Evolutionary conservation across 2,888 invertebrate species (phyloP).

Genomic region (Dicranocentrus wangi): DNA sequence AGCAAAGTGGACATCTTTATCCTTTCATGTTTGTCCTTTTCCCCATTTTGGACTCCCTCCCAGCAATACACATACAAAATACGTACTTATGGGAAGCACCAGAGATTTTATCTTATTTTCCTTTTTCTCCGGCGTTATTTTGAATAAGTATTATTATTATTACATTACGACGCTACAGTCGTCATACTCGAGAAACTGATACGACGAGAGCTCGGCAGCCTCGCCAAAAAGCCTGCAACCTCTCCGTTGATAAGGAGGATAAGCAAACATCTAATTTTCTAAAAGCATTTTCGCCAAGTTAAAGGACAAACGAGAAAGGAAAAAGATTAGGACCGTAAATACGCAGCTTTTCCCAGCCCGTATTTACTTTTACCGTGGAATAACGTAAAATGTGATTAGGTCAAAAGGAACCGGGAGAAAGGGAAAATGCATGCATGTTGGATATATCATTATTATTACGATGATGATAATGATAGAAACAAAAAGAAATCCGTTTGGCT

Average conservation of each 20-base stretch:
- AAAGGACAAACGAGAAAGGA: constrained; percentile 17
- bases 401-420: neutral
- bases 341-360: neutral
- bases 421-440: constrained; percentile 17
- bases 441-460: constrained; percentile 44
- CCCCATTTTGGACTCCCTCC: neutral
- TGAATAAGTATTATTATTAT: constrained; percentile 29
- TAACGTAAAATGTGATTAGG: constrained; percentile 51
- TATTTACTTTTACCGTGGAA: neutral
- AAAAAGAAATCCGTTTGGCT: constrained; percentile 22
- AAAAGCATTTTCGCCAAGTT: constrained; percentile 44
- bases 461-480: constrained; percentile 46
- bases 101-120: constrained; percentile 20
- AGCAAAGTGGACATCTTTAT: constrained; percentile 48
- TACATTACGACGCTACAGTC: neutral
- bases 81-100: neutral
- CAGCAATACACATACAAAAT: constrained; percentile 4
- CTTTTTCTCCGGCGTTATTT: constrained; percentile 4
- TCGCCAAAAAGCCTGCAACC: neutral
- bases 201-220: neutral
- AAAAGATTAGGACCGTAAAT: constrained; percentile 23
- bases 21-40: constrained; percentile 27
- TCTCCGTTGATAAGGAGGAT: constrained; percentile 37
- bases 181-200: neutral
- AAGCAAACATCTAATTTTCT: constrained; percentile 57